Conservation (phyloP, 53 echinoderm and acorn worm genomes). For the Apostichopus leukothele region DNA sequence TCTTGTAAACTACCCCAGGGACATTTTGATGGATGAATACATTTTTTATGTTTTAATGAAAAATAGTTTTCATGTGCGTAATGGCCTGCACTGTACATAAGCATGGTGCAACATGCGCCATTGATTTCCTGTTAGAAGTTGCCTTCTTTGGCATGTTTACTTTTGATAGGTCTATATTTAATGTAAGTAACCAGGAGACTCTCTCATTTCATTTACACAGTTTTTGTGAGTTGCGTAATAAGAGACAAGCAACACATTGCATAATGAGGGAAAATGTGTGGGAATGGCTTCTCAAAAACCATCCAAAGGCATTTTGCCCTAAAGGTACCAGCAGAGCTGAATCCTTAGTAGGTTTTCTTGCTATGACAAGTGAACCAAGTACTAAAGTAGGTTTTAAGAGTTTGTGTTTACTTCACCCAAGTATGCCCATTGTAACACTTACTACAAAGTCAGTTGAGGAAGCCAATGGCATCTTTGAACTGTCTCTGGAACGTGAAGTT, state of each 20-base stretch:
- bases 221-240: background rate
- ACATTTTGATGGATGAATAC: conserved; percentile 21
- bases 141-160: background rate
- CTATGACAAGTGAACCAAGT: background rate
- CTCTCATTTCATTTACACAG: background rate
- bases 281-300: conserved; percentile 10
- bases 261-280: conserved; percentile 27
- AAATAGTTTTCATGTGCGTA: conserved; percentile 14
- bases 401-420: conserved; percentile 1
- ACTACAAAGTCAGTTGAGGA: background rate
- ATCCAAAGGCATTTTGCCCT: conserved; percentile 7
- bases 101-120: conserved; percentile 34
- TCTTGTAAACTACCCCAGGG: conserved; percentile 23
- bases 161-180: background rate
- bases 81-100: conserved; percentile 8
- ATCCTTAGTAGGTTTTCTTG: background rate
- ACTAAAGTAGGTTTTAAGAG: background rate
- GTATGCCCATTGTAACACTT: conserved; percentile 3
- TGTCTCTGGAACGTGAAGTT: background rate
- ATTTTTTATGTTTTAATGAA: background rate
- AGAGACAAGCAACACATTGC: conserved; percentile 2
- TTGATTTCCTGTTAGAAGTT: conserved; percentile 1
- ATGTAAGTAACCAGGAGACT: background rate
- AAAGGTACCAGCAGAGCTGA: conserved; percentile 9
- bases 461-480: background rate